Conservation (phyloP, 2,888 invertebrate species). For the Dasysyrphus albostriatus region DNA sequence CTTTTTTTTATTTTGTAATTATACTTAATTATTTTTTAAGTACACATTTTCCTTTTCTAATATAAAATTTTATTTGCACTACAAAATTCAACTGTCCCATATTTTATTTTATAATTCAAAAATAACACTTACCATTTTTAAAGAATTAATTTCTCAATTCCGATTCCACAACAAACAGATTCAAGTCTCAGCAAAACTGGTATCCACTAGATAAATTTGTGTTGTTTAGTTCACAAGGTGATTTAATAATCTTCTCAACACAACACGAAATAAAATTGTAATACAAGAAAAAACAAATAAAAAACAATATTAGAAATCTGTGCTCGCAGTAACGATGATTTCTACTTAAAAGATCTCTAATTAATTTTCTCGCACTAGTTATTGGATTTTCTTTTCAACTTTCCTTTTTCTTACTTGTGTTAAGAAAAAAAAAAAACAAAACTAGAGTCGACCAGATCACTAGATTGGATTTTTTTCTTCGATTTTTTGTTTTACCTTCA, state of each 20-base stretch:
- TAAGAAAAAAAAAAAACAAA: background rate
- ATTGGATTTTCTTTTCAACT: conserved; percentile 67
- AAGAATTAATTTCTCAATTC: conserved; percentile 45
- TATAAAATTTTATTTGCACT: background rate
- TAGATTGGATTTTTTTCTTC: conserved; percentile 14
- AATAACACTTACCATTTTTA: conserved; percentile 57
- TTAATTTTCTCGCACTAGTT: conserved; percentile 74
- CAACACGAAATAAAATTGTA: conserved; percentile 20
- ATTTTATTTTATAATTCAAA: background rate
- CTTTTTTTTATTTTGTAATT: too few relatives aligned
- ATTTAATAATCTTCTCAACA: conserved; percentile 28
- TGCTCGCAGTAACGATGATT: conserved; percentile 30
- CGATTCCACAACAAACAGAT: conserved; percentile 5
- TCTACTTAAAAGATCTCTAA: conserved; percentile 54
- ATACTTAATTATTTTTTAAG: too few relatives aligned
- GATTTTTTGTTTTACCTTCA: conserved; percentile 22
- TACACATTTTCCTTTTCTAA: too few relatives aligned
- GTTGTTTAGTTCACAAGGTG: conserved; percentile 18
- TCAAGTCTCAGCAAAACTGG: conserved; percentile 45
- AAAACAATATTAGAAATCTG: conserved; percentile 65
- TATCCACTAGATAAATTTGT: conserved; percentile 59
- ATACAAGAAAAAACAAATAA: background rate
- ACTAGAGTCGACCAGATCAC: conserved; percentile 30
- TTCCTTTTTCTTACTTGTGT: conserved; percentile 55
- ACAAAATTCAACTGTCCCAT: background rate